Evolutionary conservation across 2,113 vertebrate genomes (phyloP).

Genomic region (Centropristis striata): DNA sequence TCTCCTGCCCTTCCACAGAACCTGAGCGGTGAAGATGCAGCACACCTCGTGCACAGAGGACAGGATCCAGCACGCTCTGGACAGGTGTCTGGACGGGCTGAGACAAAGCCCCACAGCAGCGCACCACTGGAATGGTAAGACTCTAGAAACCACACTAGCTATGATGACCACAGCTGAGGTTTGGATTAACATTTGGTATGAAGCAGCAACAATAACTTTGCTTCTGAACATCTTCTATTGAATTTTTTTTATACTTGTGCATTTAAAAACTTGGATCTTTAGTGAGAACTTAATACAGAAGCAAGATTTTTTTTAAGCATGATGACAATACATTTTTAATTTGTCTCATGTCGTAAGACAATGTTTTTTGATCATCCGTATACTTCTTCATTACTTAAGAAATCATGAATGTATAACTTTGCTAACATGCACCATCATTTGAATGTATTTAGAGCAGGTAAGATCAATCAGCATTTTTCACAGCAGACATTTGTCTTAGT

Average conservation of each 20-base stretch:
- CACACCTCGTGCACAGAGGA: constrained; percentile 98
- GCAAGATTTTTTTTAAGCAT: background rate
- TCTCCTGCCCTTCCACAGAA: constrained; percentile 74
- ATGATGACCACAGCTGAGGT: background rate
- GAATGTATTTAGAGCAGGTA: background rate
- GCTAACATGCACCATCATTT: background rate
- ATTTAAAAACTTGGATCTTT: too few species aligned
- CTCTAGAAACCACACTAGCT: too few species aligned
- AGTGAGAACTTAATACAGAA: too few species aligned
- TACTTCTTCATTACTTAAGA: background rate
- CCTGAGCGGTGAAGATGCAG: constrained; percentile 93
- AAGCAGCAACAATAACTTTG: background rate
- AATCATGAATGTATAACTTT: background rate
- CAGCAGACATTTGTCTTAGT: too few species aligned
- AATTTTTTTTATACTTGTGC: too few species aligned
- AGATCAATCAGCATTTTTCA: too few species aligned
- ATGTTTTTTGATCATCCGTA: background rate
- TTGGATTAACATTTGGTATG: background rate
- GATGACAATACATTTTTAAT: background rate
- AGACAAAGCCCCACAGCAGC: constrained; percentile 82
- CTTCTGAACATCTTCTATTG: too few species aligned
- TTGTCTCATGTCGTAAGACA: background rate
- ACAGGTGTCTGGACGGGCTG: constrained; percentile 93
- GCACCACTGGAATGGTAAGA: constrained; percentile 93
- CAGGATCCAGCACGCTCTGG: constrained; percentile 96